Conservation (phyloP, 2,113 vertebrate genomes). For the Eulemur rufifrons region DNA sequence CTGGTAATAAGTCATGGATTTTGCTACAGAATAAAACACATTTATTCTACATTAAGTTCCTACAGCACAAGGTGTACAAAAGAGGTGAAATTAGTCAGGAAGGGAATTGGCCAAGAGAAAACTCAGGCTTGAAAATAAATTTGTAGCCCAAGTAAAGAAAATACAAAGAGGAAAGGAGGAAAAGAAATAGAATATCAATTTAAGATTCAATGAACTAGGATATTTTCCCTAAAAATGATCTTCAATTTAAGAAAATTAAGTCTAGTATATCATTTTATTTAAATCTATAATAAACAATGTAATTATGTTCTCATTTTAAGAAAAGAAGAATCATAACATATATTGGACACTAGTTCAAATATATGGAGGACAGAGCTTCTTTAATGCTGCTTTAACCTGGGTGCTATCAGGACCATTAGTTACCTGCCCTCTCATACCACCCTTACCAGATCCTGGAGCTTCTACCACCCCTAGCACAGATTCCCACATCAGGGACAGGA, state of each 20-base stretch:
- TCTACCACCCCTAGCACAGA: background rate
- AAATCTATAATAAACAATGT: background rate
- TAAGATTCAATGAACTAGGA: background rate
- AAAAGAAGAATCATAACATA: background rate
- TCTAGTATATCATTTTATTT: background rate
- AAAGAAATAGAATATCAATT: background rate
- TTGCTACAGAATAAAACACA: background rate
- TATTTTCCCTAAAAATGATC: background rate
- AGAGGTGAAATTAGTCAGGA: background rate
- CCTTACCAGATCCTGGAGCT: background rate
- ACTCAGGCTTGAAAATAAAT: background rate
- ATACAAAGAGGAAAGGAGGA: background rate
- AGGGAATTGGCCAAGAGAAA: background rate
- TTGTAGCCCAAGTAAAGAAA: background rate
- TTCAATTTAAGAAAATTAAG: background rate
- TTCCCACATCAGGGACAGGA: background rate
- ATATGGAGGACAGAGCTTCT: background rate
- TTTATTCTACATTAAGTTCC: background rate
- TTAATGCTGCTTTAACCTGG: background rate
- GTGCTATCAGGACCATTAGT: background rate
- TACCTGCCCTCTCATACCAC: background rate
- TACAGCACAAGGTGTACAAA: background rate
- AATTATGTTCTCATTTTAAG: background rate
- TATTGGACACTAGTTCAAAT: background rate
- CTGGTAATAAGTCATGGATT: background rate